Conservation (phyloP, 1,140 invertebrate species). For the Planococcus citri region DNA sequence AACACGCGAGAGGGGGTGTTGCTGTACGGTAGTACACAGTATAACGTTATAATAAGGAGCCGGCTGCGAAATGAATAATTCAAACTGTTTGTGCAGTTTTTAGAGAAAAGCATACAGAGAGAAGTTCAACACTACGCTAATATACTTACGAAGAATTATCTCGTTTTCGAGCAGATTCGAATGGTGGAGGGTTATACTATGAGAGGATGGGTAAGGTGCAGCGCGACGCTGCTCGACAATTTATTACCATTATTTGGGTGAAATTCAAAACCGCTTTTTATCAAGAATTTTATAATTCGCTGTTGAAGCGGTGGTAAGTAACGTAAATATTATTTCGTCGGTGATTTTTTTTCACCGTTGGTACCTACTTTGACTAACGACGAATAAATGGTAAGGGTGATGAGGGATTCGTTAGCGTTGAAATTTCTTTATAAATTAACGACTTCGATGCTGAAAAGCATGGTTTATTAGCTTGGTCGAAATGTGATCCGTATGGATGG, state of each 20-base stretch:
- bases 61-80: background rate
- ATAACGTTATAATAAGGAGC: slow-evolving; percentile 1
- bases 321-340: background rate
- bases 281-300: background rate
- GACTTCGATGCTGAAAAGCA: too few relatives aligned
- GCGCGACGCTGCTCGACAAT: background rate
- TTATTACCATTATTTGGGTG: background rate
- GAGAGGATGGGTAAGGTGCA: too few relatives aligned
- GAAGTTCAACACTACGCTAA: background rate
- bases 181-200: too few relatives aligned
- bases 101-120: too few relatives aligned
- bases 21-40: background rate
- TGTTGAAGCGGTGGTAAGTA: background rate
- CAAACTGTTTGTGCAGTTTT: background rate
- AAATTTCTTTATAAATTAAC: too few relatives aligned
- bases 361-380: too few relatives aligned
- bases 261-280: background rate
- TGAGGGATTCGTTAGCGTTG: too few relatives aligned
- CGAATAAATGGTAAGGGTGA: too few relatives aligned
- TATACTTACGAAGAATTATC: slow-evolving; percentile 2
- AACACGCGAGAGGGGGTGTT: background rate
- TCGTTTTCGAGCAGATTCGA: background rate
- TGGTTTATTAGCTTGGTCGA: too few relatives aligned
- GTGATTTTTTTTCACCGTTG: background rate
- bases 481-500: too few relatives aligned